Evolutionary conservation across 92 coral and sea anemone species (phyloP).

Genomic region (Ricordea florida): DNA sequence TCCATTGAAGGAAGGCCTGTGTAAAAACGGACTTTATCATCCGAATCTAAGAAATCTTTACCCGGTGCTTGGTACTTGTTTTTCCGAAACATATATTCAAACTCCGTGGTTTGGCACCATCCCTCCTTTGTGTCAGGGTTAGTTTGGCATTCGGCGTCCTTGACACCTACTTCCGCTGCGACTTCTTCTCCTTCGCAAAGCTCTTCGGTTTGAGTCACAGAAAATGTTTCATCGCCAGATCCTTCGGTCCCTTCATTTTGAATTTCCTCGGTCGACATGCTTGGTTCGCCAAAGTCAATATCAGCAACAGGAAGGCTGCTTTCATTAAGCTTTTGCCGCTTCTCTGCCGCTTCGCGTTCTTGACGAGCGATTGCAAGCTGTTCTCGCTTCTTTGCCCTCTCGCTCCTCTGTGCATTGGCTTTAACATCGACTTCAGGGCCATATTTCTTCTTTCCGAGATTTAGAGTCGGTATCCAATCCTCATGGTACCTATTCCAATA

Average conservation of each 20-base stretch:
- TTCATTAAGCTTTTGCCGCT: neutral
- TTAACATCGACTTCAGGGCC: neutral
- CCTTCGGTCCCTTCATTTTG: neutral
- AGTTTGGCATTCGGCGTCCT: too few species aligned
- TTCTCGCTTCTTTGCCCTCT: neutral
- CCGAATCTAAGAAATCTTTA: too few species aligned
- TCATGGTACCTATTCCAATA: slow-evolving; percentile 9
- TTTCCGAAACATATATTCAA: neutral
- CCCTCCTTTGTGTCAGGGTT: neutral
- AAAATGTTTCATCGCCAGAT: neutral
- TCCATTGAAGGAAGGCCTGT: too few species aligned
- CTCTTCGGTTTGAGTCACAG: neutral
- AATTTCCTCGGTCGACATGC: neutral
- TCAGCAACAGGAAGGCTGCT: slow-evolving; percentile 23
- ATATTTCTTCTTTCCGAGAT: neutral
- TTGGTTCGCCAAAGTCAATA: slow-evolving; percentile 14
- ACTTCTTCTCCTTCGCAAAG: neutral
- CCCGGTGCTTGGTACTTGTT: neutral
- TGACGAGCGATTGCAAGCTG: neutral
- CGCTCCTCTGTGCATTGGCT: neutral
- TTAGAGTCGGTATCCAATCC: slow-evolving; percentile 4
- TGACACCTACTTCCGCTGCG: neutral
- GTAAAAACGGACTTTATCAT: too few species aligned
- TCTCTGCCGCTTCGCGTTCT: slow-evolving; percentile 8
- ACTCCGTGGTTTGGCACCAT: slow-evolving; percentile 11